Evolutionary conservation across 2,888 invertebrate species (phyloP).

Genomic region (Ophioninae sp.): DNA sequence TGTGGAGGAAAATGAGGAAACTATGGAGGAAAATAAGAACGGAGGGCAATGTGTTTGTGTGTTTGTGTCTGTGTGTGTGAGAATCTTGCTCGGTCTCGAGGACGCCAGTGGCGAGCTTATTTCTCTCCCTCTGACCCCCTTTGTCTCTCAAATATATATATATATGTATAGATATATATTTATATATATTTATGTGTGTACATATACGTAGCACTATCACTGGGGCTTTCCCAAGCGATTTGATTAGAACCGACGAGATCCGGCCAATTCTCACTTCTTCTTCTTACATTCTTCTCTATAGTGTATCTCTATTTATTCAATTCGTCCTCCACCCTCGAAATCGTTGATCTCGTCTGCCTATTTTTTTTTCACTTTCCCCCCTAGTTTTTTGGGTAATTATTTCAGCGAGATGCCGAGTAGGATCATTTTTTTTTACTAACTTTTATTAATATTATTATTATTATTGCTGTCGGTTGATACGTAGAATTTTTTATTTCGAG

Average conservation of each 20-base stretch:
- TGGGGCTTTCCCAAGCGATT: conserved; percentile 53
- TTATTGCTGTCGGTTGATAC: not conserved
- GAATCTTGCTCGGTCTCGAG: conserved; percentile 43
- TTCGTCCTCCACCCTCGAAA: not conserved
- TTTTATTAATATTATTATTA: not conserved
- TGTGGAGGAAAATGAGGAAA: conserved; percentile 20
- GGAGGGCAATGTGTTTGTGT: not conserved
- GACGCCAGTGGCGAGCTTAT: conserved; percentile 49
- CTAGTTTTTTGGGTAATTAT: not conserved
- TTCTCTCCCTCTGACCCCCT: conserved; percentile 7
- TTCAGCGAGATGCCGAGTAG: not conserved
- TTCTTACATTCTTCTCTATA: conserved; percentile 8
- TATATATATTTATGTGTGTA: not conserved
- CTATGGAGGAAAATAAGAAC: conserved; percentile 10
- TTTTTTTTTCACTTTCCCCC: not conserved
- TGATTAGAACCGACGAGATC: conserved; percentile 44
- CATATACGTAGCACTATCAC: conserved; percentile 48
- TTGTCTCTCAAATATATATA: conserved; percentile 4
- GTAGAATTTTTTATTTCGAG: not conserved
- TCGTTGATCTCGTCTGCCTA: not conserved
- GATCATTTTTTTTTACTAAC: not conserved
- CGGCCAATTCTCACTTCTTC: conserved; percentile 29
- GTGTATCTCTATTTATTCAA: conserved; percentile 9
- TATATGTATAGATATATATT: conserved; percentile 31
- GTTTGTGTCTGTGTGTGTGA: not conserved